A percentile compares a stretch with the other conserved stretches of the same genome.
phyloP scores from a whole-genome alignment of 2,113 vertebrate species.

The Cacatua alba region DNA sequence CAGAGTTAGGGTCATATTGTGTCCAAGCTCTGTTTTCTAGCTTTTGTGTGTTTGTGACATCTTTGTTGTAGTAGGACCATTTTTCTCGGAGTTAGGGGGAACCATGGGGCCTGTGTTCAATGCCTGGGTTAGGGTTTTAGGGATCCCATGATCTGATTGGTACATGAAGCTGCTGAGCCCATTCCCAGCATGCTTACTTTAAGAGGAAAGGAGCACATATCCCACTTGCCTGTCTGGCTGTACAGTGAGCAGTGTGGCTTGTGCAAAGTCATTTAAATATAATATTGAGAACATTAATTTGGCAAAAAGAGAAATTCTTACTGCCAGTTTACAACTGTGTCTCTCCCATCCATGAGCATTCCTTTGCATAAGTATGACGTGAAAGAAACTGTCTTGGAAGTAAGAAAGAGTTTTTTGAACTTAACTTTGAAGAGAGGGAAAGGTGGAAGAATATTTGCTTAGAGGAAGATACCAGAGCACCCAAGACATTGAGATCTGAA shows the following conservation, averaged over 20 bases:
- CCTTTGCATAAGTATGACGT: not conserved
- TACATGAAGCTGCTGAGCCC: not conserved
- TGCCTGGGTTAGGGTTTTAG: not conserved
- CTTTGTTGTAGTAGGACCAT: not conserved
- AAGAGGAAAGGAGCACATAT: not conserved
- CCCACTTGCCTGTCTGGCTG: not conserved
- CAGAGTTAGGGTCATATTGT: fast-evolving
- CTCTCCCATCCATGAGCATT: not conserved
- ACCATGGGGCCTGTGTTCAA: not conserved
- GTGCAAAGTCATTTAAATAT: not conserved
- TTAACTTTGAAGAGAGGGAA: not conserved
- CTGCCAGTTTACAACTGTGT: not conserved
- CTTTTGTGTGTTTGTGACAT: not conserved
- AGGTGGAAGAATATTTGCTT: slow-evolving; percentile 8
- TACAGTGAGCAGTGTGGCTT: not conserved
- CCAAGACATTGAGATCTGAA: not conserved
- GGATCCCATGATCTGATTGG: not conserved
- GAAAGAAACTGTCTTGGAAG: not conserved
- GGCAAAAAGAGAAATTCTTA: not conserved
- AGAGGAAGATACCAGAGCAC: not conserved
- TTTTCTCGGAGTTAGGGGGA: not conserved
- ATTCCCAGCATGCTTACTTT: not conserved
- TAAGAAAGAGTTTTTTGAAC: not conserved
- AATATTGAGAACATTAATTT: not conserved
- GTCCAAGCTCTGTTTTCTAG: not conserved